Conservation (phyloP, 2,888 invertebrate genomes). For the Pteria penguin region DNA sequence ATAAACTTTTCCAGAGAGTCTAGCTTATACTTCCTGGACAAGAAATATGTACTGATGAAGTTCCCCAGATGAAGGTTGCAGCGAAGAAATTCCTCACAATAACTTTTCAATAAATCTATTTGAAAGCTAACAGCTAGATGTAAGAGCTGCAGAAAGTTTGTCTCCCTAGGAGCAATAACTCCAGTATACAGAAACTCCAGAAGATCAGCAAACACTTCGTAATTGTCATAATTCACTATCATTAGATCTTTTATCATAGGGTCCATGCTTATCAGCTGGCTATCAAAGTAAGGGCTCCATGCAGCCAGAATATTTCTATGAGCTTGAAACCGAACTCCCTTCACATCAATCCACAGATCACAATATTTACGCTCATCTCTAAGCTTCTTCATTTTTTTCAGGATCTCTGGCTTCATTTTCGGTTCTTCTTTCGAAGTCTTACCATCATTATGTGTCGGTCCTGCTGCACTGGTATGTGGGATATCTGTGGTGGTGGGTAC, state of each 20-base stretch:
- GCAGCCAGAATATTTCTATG: slow-evolving; percentile 85
- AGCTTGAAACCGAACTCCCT: slow-evolving; percentile 83
- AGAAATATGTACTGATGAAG: slow-evolving; percentile 84
- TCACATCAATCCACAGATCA: slow-evolving; percentile 84
- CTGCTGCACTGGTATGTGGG: background rate
- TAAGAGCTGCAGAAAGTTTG: slow-evolving; percentile 84
- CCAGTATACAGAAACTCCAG: slow-evolving; percentile 86
- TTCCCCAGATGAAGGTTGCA: slow-evolving; percentile 84
- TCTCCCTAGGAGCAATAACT: slow-evolving; percentile 83
- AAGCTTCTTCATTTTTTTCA: slow-evolving; percentile 63
- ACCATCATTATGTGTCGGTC: background rate
- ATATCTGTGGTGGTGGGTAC: background rate
- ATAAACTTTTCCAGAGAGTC: slow-evolving; percentile 83
- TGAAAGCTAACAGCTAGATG: slow-evolving; percentile 85
- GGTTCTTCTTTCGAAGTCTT: background rate
- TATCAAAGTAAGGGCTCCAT: slow-evolving; percentile 85
- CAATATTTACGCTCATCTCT: slow-evolving; percentile 83
- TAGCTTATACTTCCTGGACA: slow-evolving; percentile 84
- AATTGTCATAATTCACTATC: slow-evolving; percentile 79
- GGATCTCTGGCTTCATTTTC: slow-evolving; percentile 44
- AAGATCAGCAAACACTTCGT: slow-evolving; percentile 83
- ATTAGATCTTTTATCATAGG: slow-evolving; percentile 53
- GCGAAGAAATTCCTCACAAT: slow-evolving; percentile 85
- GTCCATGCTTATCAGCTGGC: slow-evolving; percentile 49
- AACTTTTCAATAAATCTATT: slow-evolving; percentile 83